Base-by-base conservation (phyloP, 2,113 vertebrate species). In the Amazona guildingii region DNA sequence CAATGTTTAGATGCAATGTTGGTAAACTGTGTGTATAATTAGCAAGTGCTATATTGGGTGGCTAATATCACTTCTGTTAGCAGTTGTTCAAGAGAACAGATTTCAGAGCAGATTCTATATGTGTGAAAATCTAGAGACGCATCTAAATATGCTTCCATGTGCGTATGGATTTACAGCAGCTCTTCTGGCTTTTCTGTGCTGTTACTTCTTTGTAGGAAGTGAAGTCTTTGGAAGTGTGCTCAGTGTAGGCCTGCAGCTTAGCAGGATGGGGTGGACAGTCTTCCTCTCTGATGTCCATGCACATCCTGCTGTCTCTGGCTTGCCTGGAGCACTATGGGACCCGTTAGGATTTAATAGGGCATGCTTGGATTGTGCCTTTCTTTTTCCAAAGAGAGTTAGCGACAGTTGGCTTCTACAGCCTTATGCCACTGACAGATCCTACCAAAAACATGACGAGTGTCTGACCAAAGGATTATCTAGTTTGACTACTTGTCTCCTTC, bases 21-120 rank as follows among this genome's bases (percentile, higher is more conserved):
- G 35, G 73, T 86, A 96, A 95, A 95, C 86, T 90, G 31, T 64
- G 23, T 81, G 44, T 88, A n/a, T 95, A 94, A 94, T 94, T 92
- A 96, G n/a, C n/a, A 90, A 92, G 64, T 86, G 64, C 62, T 86
- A 33, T 27, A 86, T 78, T 84, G 83, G 73, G 64, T 86, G 51
- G 83, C 92, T 96, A 97, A 94, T 95, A 78, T 7, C 27, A 79
- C 61, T 96, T 94, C 83, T 72, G 64, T 82, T 95, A 95, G 66
- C 88, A 94, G 92, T 96, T 94, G 76, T 81, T 91, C 80, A 72
- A 51, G 73, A 83, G 73, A 95, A 88, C 95, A 96, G 90, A 95
- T 93, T 97, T 94, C 70, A 28, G 86, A 92, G 76, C 86, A 88
- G 73, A 78, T 88, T 94, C 64, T 91, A 49, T 70, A 81, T 59